These are phyloP conservation scores for Deroptyus accipitrinus DNA, from an alignment of 2,113 vertebrate genomes.

Conservation along the genomic window DNA sequence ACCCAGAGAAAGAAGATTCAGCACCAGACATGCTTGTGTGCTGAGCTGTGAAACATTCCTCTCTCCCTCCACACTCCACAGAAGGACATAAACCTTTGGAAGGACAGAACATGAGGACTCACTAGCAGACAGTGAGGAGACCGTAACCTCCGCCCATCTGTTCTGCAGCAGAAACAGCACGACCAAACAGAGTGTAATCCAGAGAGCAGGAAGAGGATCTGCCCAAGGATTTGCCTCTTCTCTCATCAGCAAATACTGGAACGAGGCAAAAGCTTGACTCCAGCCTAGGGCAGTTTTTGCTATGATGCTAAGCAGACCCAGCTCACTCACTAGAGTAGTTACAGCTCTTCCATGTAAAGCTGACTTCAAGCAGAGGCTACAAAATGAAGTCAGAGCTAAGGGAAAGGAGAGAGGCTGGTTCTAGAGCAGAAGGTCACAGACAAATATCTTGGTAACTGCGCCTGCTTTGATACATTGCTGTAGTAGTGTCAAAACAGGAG, in stretches of 20 bases:
- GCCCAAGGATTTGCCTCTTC: neutral
- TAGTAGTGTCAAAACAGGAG: neutral
- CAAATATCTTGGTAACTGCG: neutral
- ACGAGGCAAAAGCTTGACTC: neutral
- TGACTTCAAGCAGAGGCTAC: neutral
- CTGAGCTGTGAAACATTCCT: neutral
- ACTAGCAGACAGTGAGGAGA: neutral
- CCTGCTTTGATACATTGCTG: neutral
- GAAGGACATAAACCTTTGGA: neutral
- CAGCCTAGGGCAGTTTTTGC: neutral
- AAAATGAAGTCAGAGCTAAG: neutral
- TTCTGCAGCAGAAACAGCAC: neutral
- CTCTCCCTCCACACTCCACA: neutral
- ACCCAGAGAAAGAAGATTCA: neutral
- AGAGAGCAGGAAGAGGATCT: neutral
- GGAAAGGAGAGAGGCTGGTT: neutral
- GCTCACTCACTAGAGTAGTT: neutral
- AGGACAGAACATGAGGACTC: neutral
- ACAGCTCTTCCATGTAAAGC: neutral
- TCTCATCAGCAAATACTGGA: neutral
- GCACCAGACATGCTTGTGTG: neutral
- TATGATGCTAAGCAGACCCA: neutral
- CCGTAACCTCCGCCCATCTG: neutral
- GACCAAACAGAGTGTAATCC: neutral
- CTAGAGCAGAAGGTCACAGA: neutral